Percentiles rank a stretch among this genome's conserved stretches.
Evolutionary conservation across 2,888 invertebrate species (phyloP).

Genomic region (Heliconius aoede): DNA sequence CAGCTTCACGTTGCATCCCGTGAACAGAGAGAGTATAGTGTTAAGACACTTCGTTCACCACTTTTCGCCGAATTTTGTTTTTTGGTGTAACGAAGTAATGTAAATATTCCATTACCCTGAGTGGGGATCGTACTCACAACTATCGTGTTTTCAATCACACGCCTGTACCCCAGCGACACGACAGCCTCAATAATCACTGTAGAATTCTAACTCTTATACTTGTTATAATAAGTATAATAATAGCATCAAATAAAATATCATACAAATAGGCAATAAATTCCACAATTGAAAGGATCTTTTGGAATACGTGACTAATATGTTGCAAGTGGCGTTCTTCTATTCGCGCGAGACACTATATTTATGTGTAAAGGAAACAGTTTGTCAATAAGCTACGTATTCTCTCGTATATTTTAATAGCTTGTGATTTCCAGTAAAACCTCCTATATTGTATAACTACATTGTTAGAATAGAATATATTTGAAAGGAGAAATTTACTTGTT

Average conservation of each 20-base stretch:
- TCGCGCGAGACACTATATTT: constrained; percentile 17
- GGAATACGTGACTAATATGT: constrained; percentile 22
- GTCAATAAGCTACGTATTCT: constrained; percentile 19
- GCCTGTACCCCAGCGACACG: neutral
- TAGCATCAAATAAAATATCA: neutral
- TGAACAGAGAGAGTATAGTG: neutral
- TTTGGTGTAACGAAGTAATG: neutral
- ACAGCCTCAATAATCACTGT: neutral
- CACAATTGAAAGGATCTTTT: constrained; percentile 18
- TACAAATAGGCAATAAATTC: neutral
- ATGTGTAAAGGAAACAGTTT: constrained; percentile 23
- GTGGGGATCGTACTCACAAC: no score
- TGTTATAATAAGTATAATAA: neutral
- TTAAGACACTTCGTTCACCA: neutral
- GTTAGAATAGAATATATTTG: constrained; percentile 12
- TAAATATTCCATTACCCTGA: neutral
- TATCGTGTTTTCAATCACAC: no score
- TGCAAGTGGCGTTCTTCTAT: constrained; percentile 16
- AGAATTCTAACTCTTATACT: neutral
- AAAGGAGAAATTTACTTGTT: neutral
- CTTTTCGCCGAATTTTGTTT: neutral
- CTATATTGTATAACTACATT: constrained; percentile 12
- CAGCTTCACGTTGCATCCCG: neutral
- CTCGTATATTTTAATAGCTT: constrained; percentile 21
- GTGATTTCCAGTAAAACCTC: constrained; percentile 17